phyloP scores from a whole-genome alignment of 2,888 invertebrate genomes.

The Macrostomum cliftonense region DNA sequence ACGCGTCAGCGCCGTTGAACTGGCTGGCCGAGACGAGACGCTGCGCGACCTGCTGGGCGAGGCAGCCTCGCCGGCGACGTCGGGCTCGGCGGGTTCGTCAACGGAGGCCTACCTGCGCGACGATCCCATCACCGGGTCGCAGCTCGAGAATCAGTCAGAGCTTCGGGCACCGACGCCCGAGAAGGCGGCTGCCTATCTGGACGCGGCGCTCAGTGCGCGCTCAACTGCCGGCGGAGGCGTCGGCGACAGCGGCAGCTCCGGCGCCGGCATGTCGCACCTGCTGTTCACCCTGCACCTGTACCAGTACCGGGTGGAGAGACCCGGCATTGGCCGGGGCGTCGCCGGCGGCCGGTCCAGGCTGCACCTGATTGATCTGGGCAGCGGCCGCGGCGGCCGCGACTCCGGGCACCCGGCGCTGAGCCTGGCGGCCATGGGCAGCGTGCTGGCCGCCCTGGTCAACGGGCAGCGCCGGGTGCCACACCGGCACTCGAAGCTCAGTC shows the following conservation, averaged over 20 bases:
- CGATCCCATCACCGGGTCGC: conserved; percentile 62
- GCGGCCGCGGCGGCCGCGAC: conserved; percentile 52
- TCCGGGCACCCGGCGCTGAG: conserved; percentile 45
- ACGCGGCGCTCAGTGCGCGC: conserved; percentile 58
- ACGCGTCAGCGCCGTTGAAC: conserved; percentile 71
- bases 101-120: conserved; percentile 69
- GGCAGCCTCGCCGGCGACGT: conserved; percentile 46
- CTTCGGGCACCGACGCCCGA: conserved; percentile 73
- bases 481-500: conserved; percentile 78
- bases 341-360: conserved; percentile 84
- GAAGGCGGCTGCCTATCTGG: conserved; percentile 73
- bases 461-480: conserved; percentile 89
- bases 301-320: conserved; percentile 65
- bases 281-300: conserved; percentile 86
- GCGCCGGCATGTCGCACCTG: conserved; percentile 62
- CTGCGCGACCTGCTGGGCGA: conserved; percentile 63
- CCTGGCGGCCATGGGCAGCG: conserved; percentile 79
- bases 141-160: conserved; percentile 63
- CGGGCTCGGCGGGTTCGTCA: conserved; percentile 23
- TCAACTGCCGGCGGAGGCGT: no score
- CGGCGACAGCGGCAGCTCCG: no score
- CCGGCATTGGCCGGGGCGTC: conserved; percentile 58
- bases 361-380: conserved; percentile 83
- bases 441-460: conserved; percentile 80
- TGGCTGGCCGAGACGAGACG: conserved; percentile 62